Base-by-base conservation (phyloP, 1,140 invertebrate species). In the Leptinotarsa texana region DNA sequence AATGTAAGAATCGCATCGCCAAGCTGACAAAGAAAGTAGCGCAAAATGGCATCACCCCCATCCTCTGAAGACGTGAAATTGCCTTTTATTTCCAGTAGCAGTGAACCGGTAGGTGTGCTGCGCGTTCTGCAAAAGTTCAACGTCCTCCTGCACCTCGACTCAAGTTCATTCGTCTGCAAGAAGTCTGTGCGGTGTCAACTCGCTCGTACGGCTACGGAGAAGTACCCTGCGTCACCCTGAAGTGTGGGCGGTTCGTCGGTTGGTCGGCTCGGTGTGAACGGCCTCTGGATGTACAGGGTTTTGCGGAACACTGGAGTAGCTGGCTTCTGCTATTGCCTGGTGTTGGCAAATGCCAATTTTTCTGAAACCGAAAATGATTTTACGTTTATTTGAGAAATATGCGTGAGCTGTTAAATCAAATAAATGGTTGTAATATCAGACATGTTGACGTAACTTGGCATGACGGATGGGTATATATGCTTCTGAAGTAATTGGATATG, bases 151-250 rank as follows among this genome's bases (percentile, higher is more conserved):
- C 17, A 5, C 13, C 13, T 57, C 65, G 65, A 27, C 65, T 67
- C 65, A 67, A 67, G 65, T 67, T 67, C 65, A 42, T 67, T 67
- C 65, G 65, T 67, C 65, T 67, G 15, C 65, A 67, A 67, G 65
- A 67, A 67, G 65, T 67, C 65, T 67, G 15, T 27, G 22, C 65
- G 27, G 27, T 67, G 65, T 67, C 65, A 67, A 67, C 65, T 42
- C 24, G 8, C 65, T 17, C 51, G 51, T 15, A 57, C 51, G 65
- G 65, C 65, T 11, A 42, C 65, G 24, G 65, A 67, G 65, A 42
- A 67, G 65, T 42, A 67, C 42, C 65, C 65, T 67, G 65, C 65
- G 65, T 67, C 65, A 67, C 65, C 65, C 65, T 42, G 15, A 57
- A 57, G 51, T 57, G 51, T 57, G 13, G 51, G 51, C 65, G 65